Percentiles rank a stretch among this genome's conserved stretches.
phyloP scores from a whole-genome alignment of 2,113 vertebrate species.

The Mugil cephalus region DNA sequence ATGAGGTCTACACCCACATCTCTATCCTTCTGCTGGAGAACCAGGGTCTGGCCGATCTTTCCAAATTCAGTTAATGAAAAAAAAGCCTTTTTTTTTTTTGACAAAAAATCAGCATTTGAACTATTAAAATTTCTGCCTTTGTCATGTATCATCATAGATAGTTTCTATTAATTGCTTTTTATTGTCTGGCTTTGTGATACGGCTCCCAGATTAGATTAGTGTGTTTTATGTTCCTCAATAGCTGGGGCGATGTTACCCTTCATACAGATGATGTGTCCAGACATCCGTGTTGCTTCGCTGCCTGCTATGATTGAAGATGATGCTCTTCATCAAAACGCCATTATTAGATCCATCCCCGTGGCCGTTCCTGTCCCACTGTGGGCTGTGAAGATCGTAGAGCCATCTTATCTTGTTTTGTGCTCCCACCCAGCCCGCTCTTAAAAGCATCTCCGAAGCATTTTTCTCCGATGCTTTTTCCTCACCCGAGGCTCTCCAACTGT shows the following conservation, averaged over 20 bases:
- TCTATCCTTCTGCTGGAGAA: not conserved
- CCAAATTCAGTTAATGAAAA: no score
- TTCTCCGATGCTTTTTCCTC: slow-evolving; percentile 19
- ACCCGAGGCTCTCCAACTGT: slow-evolving; percentile 41
- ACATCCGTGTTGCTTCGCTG: slow-evolving; percentile 11
- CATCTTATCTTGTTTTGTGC: slow-evolving; percentile 38
- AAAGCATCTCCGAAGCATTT: slow-evolving; percentile 30
- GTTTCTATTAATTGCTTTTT: slow-evolving; percentile 25
- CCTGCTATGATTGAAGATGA: slow-evolving; percentile 20
- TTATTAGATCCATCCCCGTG: slow-evolving; percentile 49
- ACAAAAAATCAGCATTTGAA: slow-evolving; percentile 4
- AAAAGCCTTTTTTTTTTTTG: not conserved
- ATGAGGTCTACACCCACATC: not conserved
- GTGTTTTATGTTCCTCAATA: slow-evolving; percentile 43
- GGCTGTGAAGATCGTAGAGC: slow-evolving; percentile 3
- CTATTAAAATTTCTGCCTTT: not conserved
- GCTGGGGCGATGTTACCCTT: slow-evolving; percentile 1
- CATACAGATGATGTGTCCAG: slow-evolving; percentile 27
- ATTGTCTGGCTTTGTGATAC: slow-evolving; percentile 14
- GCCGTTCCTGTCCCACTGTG: slow-evolving; percentile 20
- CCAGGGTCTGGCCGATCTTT: not conserved
- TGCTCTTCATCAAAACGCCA: slow-evolving; percentile 36
- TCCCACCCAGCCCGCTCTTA: not conserved
- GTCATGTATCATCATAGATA: not conserved
- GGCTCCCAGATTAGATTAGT: slow-evolving; percentile 34